phyloP scores from a whole-genome alignment of 2,888 invertebrate genomes.

The Amblyjoppa proteus region DNA sequence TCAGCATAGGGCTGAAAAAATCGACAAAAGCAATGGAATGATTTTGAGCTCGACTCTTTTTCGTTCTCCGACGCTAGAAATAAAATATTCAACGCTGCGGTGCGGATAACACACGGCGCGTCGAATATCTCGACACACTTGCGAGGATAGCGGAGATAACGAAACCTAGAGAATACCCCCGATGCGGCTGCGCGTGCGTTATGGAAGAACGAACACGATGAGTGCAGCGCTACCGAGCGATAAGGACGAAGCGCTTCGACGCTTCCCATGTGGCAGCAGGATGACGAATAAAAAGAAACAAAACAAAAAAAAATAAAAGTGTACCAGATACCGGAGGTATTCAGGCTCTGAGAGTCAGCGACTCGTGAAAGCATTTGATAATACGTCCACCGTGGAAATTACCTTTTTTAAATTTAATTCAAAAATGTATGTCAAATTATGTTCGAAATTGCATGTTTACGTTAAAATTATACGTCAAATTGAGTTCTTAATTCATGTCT shows the following conservation, averaged over 20 bases:
- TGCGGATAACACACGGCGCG: neutral
- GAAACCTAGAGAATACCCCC: neutral
- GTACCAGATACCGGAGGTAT: conserved; percentile 7
- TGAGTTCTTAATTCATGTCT: neutral
- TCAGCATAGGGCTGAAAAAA: neutral
- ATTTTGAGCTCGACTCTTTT: neutral
- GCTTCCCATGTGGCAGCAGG: neutral
- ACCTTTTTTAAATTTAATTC: no score
- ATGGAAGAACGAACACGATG: conserved; percentile 12
- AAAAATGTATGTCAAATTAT: neutral
- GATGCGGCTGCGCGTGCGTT: neutral
- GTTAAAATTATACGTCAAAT: neutral
- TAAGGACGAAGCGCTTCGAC: neutral
- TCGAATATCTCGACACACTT: no score
- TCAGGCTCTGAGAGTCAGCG: conserved; percentile 13
- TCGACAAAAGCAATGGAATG: neutral
- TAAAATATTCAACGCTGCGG: neutral
- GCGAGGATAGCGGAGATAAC: neutral
- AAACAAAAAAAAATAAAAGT: neutral
- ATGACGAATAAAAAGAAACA: neutral
- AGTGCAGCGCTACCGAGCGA: neutral
- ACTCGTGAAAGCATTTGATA: conserved; percentile 19
- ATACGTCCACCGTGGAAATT: no score
- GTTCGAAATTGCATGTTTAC: neutral
- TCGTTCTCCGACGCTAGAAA: neutral